These are phyloP conservation scores for Halichoeres trimaculatus DNA, from an alignment of 2,113 vertebrate species.

Conservation along the genomic window DNA sequence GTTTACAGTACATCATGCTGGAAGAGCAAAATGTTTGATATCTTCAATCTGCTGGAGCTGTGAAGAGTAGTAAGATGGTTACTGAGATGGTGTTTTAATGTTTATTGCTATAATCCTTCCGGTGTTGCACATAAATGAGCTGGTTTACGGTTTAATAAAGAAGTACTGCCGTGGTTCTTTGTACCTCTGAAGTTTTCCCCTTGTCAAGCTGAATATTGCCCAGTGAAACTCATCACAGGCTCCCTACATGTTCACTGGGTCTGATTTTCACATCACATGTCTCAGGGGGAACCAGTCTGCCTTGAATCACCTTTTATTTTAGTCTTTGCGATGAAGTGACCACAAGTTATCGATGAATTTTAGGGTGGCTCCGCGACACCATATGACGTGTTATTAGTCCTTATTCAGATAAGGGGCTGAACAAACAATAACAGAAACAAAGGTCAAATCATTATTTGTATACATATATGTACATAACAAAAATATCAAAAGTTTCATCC, in stretches of 20 bases:
- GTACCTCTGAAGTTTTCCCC: too few relatives aligned
- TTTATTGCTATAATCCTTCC: slow-evolving; percentile 33
- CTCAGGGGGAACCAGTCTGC: slow-evolving; percentile 13
- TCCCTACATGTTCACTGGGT: background rate
- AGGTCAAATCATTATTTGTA: slow-evolving; percentile 27
- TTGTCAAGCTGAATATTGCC: too few relatives aligned
- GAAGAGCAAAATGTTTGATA: background rate
- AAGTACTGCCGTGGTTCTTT: background rate
- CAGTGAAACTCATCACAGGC: background rate
- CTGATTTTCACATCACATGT: background rate
- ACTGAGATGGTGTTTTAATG: slow-evolving; percentile 12
- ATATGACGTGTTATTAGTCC: slow-evolving; percentile 24
- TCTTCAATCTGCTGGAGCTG: slow-evolving; percentile 24
- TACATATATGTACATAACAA: slow-evolving; percentile 50
- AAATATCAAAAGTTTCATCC: slow-evolving; percentile 54
- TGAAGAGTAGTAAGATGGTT: background rate
- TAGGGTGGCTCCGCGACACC: slow-evolving; percentile 18
- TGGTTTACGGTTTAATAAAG: background rate
- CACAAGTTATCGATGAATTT: slow-evolving; percentile 1
- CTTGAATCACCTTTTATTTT: slow-evolving; percentile 25
- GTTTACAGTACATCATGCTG: background rate
- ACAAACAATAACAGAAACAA: slow-evolving; percentile 30
- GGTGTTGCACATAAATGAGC: background rate
- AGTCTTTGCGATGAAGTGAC: slow-evolving; percentile 5
- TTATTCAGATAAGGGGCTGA: slow-evolving; percentile 9